Evolutionary conservation across 2,888 invertebrate genomes (phyloP), one percentile per base, ranked within the genome.

Genomic region (Tiphia femorata): DNA sequence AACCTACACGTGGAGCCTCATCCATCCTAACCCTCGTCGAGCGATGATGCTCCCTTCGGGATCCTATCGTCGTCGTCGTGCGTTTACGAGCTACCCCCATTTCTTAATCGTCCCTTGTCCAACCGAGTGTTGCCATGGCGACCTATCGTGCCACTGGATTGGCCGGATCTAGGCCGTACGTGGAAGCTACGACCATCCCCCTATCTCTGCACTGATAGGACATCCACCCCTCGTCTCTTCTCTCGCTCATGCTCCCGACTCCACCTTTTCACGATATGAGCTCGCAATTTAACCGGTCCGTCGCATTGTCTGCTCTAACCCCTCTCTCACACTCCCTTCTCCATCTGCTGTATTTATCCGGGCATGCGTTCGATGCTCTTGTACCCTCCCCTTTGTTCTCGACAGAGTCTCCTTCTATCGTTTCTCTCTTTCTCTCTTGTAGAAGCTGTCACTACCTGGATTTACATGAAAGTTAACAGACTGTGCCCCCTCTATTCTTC

Each of bases 41-140:
- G 12, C 33, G 12, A n/a, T 33, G n/a, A 49, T 54, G 56, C 27
- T 63, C 58, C 58, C 59, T 56, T 29, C 23, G 49, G 37, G 60
- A 49, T 55, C 43, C 38, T 19, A 10, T 19, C 8, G 29, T 7
- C 64, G 51, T 56, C 58, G 49, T 57, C 53, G 58, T 43, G 72
- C 74, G 74, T 73, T 76, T 80, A 80, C 80, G 81, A 80, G 81
- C 79, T 79, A 79, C 77, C 74, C 76, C 81, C 79, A 81, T 82
- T 81, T 79, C 75, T 73, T 82, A 81, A 82, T 82, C 80, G 73
- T 73, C 80, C 77, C 74, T 69, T 62, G 68, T 64, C 70, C 73
- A n/a, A n/a, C 63, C 60, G 64, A 62, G 64, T 69, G 81, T 82
- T 73, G 76, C 77, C 76, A 80, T 78, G 76, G 77, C 64, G 56